Evolutionary conservation across 1,140 invertebrate species (phyloP), one percentile per base, ranked within the genome.

Genomic region (Rhysida immarginata): DNA sequence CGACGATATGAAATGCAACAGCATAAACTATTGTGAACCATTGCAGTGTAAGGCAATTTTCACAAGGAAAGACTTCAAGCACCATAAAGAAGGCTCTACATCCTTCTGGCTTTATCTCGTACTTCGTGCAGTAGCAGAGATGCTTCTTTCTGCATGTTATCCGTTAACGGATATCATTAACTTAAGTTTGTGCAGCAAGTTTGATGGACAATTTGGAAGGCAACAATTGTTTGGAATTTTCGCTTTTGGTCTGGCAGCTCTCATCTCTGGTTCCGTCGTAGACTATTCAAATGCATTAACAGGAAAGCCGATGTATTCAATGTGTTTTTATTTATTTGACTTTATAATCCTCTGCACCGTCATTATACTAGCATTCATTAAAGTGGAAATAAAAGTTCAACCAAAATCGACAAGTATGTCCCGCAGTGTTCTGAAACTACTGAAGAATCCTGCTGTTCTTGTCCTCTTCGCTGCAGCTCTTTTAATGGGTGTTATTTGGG

Each of bases 151-250:
- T 18, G 80, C 83, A 0, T 78, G 78, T 0, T 67, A 87, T 0
- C 80, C 82, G 0, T 63, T 89, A 2, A 64, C 87, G 1, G 81
- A 84, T 48, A 80, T 83, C 0, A 82, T 83, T 1, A 78, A 84
- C 18, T 79, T 89, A 1, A 84, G 85, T 44, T 83, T 85, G 1
- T 84, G 84, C 0, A 74, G 82, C n/a, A 83, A 87, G 65, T 85
- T 84, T 5, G 76, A 83, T 11, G 83, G 84, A 0, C 83, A 87
- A 63, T 83, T 87, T 14, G 85, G 86, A 11, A 76, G 81, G 14
- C 83, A 87, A 66, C 72, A 87, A 48, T 81, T 81, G 0, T 83
- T 80, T 63, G 85, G 84, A 1, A 80, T 82, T 2, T 65, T 87
- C 2, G 83, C 83, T 21, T 77, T 84, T 55, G 81, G 81, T 1